Base-by-base conservation (phyloP, 2,888 invertebrate species). In the Drosophila flavopinicola region DNA sequence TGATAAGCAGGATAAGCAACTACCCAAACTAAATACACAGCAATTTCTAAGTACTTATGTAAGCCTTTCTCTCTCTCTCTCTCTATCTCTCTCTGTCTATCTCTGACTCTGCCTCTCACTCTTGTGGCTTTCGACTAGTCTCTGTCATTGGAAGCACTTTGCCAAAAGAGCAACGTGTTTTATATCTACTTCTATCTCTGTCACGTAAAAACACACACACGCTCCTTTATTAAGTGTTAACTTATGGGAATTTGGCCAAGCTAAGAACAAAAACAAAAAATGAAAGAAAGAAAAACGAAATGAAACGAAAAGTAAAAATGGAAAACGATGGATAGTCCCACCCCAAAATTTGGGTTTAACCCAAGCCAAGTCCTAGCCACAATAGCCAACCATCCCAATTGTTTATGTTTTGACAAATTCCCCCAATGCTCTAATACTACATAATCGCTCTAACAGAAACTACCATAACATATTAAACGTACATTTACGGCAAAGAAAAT, bases 281-380 rank as follows among this genome's bases (percentile, higher is more conserved):
- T 10, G 3, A n/a, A 10, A 13, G 27, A 24, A 1, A 7, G n/a
- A 29, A 20, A 13, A 4, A 24, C 7, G 6, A n/a, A n/a, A n/a
- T n/a, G n/a, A n/a, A n/a, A n/a, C n/a, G n/a, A n/a, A 20, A 20
- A 27, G 20, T 29, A 30, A 30, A 29, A 15, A 39, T 11, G n/a
- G n/a, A n/a, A 38, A 38, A 44, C 44, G 38, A 56, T 51, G 51
- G 49, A 52, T 57, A 57, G 52, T 38, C 52, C 56, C 47, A 49
- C 49, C 37, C 25, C 25, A 35, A 25, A 42, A 54, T 27, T 45
- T 45, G 71, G 71, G 71, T 75, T 45, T 47, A 57, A 75, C 71
- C 72, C 72, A 56, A 37, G 37, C 53, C 72, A 48, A 33, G 35
- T 32, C 71, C 38, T 48, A 25, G 38, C 38, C 38, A 48, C 38